Conservation (phyloP, 1,140 invertebrate genomes). For the Diprion similis region DNA sequence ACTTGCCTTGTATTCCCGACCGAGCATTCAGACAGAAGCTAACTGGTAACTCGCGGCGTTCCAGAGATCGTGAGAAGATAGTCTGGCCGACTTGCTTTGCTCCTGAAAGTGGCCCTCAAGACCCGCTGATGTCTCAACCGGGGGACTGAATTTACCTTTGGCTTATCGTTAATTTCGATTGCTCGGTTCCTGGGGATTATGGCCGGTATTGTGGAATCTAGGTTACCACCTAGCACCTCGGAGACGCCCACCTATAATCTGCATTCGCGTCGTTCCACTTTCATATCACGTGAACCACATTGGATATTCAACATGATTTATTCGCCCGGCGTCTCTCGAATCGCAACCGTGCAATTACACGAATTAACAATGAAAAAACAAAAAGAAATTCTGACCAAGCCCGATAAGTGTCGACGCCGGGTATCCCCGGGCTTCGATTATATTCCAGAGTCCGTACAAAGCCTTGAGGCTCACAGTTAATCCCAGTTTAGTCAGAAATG, state of each 20-base stretch:
- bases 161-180: neutral
- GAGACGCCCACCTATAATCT: too few relatives aligned
- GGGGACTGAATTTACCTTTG: neutral
- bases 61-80: neutral
- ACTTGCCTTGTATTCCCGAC: neutral
- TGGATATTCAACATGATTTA: neutral
- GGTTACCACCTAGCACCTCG: neutral
- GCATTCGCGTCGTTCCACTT: too few relatives aligned
- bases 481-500: conserved; percentile 2
- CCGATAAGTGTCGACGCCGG: neutral
- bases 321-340: too few relatives aligned
- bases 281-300: neutral
- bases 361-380: neutral
- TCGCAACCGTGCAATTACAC: too few relatives aligned
- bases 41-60: neutral
- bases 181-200: neutral
- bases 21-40: neutral
- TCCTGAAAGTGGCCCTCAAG: neutral
- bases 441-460: neutral
- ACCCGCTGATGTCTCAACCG: conserved; percentile 1
- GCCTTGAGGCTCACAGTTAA: neutral
- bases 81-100: neutral
- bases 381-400: neutral
- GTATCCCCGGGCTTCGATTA: neutral
- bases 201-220: neutral